These are phyloP conservation scores for Heliconius ismenius DNA, from an alignment of 2,888 invertebrate species.

Conservation along the genomic window DNA sequence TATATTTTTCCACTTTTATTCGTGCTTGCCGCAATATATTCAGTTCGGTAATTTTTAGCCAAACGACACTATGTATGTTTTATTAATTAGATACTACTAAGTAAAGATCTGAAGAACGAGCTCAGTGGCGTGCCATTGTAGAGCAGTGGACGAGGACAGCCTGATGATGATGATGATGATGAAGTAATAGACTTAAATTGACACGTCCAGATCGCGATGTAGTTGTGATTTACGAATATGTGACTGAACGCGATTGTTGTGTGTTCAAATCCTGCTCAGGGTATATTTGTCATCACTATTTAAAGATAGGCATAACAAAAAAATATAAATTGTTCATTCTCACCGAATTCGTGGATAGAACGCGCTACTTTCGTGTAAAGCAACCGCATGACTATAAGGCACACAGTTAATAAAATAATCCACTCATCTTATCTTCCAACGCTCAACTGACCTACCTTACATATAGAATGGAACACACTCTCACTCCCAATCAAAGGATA, in stretches of 20 bases:
- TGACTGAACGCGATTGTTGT: background rate
- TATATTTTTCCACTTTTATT: no score
- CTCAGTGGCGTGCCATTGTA: no score
- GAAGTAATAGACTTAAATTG: background rate
- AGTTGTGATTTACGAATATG: background rate
- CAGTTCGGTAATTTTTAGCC: no score
- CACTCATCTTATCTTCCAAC: background rate
- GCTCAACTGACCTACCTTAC: constrained; percentile 18
- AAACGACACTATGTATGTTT: no score
- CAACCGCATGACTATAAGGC: background rate
- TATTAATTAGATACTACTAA: background rate
- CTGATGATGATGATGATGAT: no score
- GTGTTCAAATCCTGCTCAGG: background rate
- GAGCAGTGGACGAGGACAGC: no score
- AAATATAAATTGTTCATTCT: background rate
- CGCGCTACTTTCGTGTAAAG: background rate
- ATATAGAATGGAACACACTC: constrained; percentile 2
- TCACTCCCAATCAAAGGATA: constrained; percentile 12
- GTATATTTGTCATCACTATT: background rate
- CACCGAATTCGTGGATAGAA: background rate
- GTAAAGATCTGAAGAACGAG: no score
- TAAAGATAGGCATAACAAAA: background rate
- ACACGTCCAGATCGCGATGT: background rate
- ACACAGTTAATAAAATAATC: constrained; percentile 10
- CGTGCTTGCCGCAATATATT: no score